Percentiles rank a stretch among this genome's conserved stretches.
Conservation (phyloP, 2,888 invertebrate species). For the Piscicola geometra region DNA sequence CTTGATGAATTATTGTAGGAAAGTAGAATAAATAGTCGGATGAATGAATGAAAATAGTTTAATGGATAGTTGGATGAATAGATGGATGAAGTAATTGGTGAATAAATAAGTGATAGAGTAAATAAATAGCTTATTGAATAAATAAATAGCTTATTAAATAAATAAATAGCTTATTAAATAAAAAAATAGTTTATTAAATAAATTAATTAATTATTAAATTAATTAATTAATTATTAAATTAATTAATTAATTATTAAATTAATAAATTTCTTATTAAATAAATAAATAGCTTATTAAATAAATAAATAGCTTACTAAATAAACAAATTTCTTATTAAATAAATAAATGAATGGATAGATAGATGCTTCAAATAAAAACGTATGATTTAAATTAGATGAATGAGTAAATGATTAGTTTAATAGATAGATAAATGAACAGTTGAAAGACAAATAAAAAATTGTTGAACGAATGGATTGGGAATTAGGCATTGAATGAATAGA, state of each 20-base stretch:
- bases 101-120: background rate
- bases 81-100: background rate
- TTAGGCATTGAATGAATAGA: background rate
- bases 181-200: background rate
- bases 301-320: background rate
- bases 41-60: no score
- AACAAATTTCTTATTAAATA: conserved; percentile 15
- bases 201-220: background rate
- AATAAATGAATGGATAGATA: no score
- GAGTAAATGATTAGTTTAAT: background rate
- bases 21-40: no score
- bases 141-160: no score
- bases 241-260: background rate
- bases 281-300: background rate
- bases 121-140: background rate
- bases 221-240: background rate
- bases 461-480: background rate
- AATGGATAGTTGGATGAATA: background rate
- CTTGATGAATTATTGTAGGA: no score
- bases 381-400: background rate
- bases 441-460: no score
- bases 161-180: background rate
- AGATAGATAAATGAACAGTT: background rate
- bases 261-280: background rate
- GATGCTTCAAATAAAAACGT: no score